phyloP scores from a whole-genome alignment of 1,140 invertebrate species.

The Drosophila oshimai region DNA sequence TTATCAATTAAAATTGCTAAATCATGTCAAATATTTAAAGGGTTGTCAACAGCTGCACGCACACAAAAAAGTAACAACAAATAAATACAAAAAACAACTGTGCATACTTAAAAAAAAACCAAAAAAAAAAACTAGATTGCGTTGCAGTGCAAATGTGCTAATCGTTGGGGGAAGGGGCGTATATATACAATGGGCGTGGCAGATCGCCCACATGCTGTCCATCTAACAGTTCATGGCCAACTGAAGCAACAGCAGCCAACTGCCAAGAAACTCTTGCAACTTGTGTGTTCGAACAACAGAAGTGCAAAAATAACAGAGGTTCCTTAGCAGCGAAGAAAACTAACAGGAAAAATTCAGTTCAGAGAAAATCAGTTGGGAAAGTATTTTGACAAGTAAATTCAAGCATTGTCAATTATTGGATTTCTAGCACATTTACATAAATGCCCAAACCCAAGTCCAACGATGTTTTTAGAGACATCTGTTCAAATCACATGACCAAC shows the following conservation, averaged over 20 bases:
- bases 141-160: background rate
- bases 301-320: background rate
- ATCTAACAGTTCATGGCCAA: background rate
- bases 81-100: background rate
- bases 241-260: background rate
- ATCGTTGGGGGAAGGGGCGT: no score
- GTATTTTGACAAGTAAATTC: no score
- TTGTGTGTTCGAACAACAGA: constrained; percentile 11
- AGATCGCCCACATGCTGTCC: background rate
- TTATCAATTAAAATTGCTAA: background rate
- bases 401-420: no score
- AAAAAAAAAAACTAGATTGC: background rate
- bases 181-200: no score
- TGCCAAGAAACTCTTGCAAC: background rate
- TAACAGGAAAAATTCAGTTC: no score
- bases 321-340: background rate
- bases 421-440: no score
- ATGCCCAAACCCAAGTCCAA: no score
- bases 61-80: background rate
- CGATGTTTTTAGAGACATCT: no score
- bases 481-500: no score
- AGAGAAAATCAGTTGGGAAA: no score
- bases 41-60: background rate
- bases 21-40: constrained; percentile 8
- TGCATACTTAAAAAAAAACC: background rate